Base-by-base conservation (phyloP, 2,113 vertebrate species). In the Ammospiza caudacuta region DNA sequence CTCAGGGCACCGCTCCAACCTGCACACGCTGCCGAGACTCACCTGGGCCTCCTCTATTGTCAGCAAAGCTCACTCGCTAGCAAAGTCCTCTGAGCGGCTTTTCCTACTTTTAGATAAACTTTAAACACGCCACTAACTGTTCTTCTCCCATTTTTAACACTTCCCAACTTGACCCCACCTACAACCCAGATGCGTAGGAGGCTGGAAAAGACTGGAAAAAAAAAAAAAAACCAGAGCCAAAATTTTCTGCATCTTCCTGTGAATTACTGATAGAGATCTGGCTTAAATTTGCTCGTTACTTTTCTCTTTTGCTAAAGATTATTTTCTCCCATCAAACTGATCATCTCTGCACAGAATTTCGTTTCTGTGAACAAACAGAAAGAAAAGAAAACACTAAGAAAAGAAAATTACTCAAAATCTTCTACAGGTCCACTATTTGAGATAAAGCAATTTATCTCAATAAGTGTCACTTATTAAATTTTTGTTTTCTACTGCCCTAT, bases 131-230 rank as follows among this genome's bases (percentile, higher is more conserved):
- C 27, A 75, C 87, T 86, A 75, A 68, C 15, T 61, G 35, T 79
- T 87, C 39, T 77, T 80, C 72, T 79, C 78, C 39, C 44, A 68
- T 75, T 95, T 94, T 92, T 96, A 94, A 82, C 4, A 20, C 90
- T 89, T 92, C 90, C 39, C 79, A 77, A 39, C 54, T 83, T 90
- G 86, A 95, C 69, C 64, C 85, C 86, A 90, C 61, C 88, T 92
- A 94, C 62, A 90, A 90, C 28, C 52, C 80, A 93, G 88, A 95
- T 11, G 1, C 3, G 80, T 88, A 94, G 94, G 64, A 97, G 69
- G 76, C 58, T 93, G 73, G 80, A 94, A 93, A 96, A 89, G 41
- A 93, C 52, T 67, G 55, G 44, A 10, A 47, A 47, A 47, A 51
- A 49, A 39, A 91, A 93, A 89, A 93, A 93, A 78, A 95, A 66